phyloP scores from a whole-genome alignment of 2,113 vertebrate species.

The Acanthochromis polyacanthus region DNA sequence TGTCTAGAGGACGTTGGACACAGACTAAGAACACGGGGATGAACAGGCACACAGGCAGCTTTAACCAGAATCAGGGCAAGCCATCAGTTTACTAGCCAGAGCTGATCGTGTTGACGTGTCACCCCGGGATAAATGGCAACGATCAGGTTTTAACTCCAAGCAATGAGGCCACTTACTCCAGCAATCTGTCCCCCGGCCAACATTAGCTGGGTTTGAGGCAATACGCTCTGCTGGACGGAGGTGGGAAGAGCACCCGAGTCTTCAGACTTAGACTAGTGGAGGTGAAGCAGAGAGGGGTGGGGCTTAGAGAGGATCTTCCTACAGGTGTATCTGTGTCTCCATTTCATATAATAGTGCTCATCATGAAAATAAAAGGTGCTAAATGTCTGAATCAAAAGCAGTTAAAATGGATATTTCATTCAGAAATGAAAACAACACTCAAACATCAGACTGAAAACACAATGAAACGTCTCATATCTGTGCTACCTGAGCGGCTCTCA shows the following conservation, averaged over 20 bases:
- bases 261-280: slow-evolving; percentile 92
- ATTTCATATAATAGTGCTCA: slow-evolving; percentile 12
- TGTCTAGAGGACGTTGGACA: slow-evolving; percentile 33
- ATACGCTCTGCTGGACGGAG: slow-evolving; percentile 93
- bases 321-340: slow-evolving; percentile 26
- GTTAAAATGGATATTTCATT: slow-evolving; percentile 12
- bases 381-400: slow-evolving; percentile 20
- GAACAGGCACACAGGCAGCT: slow-evolving; percentile 62
- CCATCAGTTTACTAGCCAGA: slow-evolving; percentile 19
- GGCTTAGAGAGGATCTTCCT: slow-evolving; percentile 50
- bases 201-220: slow-evolving; percentile 97
- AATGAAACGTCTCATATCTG: slow-evolving; percentile 10
- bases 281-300: slow-evolving; percentile 75
- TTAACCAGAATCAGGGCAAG: slow-evolving; percentile 52
- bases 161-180: slow-evolving; percentile 89
- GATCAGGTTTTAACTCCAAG: slow-evolving; percentile 39
- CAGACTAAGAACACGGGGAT: slow-evolving; percentile 35
- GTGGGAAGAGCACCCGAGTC: slow-evolving; percentile 91
- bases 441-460: slow-evolving; percentile 31
- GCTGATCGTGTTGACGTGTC: slow-evolving; percentile 19
- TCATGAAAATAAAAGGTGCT: slow-evolving; percentile 4
- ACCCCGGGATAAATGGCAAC: slow-evolving; percentile 39
- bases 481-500: slow-evolving; percentile 43
- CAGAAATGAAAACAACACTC: background rate
- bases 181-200: slow-evolving; percentile 97